Evolutionary conservation across 2,797 vertebrate species (phyloP), one percentile per base, ranked within the genome.

Genomic region (Anas bernieri): DNA sequence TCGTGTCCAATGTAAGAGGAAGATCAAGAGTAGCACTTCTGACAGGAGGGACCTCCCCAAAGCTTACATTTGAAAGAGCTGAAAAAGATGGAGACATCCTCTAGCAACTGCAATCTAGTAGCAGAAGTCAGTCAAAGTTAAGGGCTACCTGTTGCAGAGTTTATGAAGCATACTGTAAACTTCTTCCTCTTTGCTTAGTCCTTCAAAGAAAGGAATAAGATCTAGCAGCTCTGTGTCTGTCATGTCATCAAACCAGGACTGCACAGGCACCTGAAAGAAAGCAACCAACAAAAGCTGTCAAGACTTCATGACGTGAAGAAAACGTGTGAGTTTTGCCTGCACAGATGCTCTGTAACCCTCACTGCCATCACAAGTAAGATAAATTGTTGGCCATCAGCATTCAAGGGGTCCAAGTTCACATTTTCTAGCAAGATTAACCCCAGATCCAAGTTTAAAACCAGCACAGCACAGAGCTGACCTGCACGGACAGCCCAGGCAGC

Each of bases 191-290:
- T 96, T 97, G 97, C 98, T 98, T 95, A 99, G 98, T 94, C 98
- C 98, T 98, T 99, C 99, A 56, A 99, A 99, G 97, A 99, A 97
- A 95, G 99, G 99, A 97, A 98, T 98, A 97, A 99, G 98, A 96
- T 99, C 99, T 98, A 99, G 98, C 96, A 99, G 98, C 97, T 99
- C 99, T 2, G 98, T 99, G 98, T 99, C 99, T 43, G 98, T 98
- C 99, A 99, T 99, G 97, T 99, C 99, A 52, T 99, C 99, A 88
- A 99, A 99, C 99, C 99, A 99, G 87, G 99, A 99, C 97, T 99
- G 99, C 96, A 99, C 99, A 31, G 99, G 99, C 91, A 99, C 99
- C 99, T 99, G 95, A 52, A 97, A 97, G 70, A 83, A 77, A 98
- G 83, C 6, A 52, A 17, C 7, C 80, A 56, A 45, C 13, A 62